These are phyloP conservation scores for Saccostrea glomerata DNA, from an alignment of 1,140 invertebrate genomes.

Conservation along the genomic window DNA sequence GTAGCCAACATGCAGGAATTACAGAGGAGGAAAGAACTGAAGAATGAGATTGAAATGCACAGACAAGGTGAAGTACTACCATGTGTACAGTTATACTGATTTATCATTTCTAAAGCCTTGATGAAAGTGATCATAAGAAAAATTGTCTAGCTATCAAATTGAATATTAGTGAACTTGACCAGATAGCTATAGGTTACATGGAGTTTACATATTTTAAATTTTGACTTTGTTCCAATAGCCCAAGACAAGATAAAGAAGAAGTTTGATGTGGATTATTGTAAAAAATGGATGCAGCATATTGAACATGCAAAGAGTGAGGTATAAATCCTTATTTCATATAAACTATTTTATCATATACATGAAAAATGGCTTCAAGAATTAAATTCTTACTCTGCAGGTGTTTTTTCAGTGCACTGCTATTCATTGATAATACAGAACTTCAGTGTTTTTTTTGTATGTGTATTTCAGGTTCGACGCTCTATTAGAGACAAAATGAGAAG, in stretches of 20 bases:
- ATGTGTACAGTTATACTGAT: neutral
- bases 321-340: neutral
- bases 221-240: constrained; percentile 59
- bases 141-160: too few relatives aligned
- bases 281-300: constrained; percentile 75
- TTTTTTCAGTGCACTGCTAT: too few relatives aligned
- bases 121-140: too few relatives aligned
- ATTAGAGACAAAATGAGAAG: constrained; percentile 73
- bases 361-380: too few relatives aligned
- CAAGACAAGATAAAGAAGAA: constrained; percentile 69
- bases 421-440: too few relatives aligned
- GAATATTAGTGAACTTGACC: neutral
- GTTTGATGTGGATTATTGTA: constrained; percentile 75
- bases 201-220: neutral
- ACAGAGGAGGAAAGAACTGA: constrained; percentile 68
- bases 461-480: constrained; percentile 63
- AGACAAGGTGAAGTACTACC: constrained; percentile 65
- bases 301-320: constrained; percentile 72
- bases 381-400: too few relatives aligned
- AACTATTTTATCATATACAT: too few relatives aligned
- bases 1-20: constrained; percentile 66
- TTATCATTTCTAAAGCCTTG: neutral
- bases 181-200: neutral
- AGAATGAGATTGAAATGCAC: constrained; percentile 67
- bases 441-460: neutral